A percentile compares a stretch with the other conserved stretches of the same genome.
Evolutionary conservation across 1,140 invertebrate species (phyloP).

Genomic region (Zophobas atratus): DNA sequence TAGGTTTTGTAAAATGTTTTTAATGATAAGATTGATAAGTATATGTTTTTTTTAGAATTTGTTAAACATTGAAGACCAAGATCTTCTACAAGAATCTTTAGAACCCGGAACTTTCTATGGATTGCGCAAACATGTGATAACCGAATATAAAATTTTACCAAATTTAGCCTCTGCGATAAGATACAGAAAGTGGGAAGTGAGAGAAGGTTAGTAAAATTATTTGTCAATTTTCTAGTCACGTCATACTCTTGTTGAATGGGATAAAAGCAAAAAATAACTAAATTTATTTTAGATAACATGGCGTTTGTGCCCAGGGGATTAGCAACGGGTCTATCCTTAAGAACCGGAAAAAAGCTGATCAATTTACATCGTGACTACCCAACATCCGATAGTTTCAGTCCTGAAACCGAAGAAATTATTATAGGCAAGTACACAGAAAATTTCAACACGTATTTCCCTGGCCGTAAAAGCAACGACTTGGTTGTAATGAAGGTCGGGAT

Average conservation of each 20-base stretch:
- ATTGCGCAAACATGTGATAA: slow-evolving; percentile 51
- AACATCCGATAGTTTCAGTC: slow-evolving; percentile 40
- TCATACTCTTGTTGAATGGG: too few species aligned
- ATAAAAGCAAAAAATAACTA: neutral
- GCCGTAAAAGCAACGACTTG: slow-evolving; percentile 56
- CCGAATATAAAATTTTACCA: slow-evolving; percentile 59
- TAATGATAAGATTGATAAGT: neutral
- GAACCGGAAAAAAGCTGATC: slow-evolving; percentile 58
- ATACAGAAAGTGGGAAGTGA: slow-evolving; percentile 60
- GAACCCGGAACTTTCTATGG: slow-evolving; percentile 63
- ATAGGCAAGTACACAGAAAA: slow-evolving; percentile 52
- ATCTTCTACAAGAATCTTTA: slow-evolving; percentile 61
- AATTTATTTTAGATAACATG: slow-evolving; percentile 59
- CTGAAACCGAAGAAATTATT: slow-evolving; percentile 51
- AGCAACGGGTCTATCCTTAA: slow-evolving; percentile 58
- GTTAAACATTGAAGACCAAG: slow-evolving; percentile 56
- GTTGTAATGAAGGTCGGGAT: slow-evolving; percentile 61
- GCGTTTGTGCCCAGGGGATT: slow-evolving; percentile 62
- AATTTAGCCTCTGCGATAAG: slow-evolving; percentile 30
- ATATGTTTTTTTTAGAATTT: slow-evolving; percentile 50
- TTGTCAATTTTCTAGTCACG: neutral
- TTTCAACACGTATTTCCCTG: slow-evolving; percentile 56
- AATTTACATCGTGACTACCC: slow-evolving; percentile 53
- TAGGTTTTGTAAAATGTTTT: slow-evolving; percentile 30
- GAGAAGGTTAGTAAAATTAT: slow-evolving; percentile 48